Evolutionary conservation across 2,888 invertebrate species (phyloP), one percentile per base, ranked within the genome.

Genomic region (Pammene fasciana): DNA sequence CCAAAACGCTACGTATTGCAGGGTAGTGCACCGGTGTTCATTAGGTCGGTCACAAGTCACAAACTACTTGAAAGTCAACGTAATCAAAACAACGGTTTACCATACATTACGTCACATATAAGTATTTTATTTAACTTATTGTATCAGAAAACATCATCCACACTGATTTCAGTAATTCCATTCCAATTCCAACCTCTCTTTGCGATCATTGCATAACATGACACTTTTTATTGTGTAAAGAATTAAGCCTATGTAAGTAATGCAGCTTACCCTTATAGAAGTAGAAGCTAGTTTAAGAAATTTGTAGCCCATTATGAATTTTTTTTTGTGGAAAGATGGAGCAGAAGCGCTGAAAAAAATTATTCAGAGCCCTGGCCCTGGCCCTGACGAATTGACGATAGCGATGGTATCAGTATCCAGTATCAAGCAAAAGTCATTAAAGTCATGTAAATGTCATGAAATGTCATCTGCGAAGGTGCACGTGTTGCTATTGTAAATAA

Each of bases 41-140:
- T 75, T 13, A 26, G 41, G 75, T 73, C 82, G 81, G 86, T 91
- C 88, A 50, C 13, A 11, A 90, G 86, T 91, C 88, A 50, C 13
- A 11, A 90, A 86, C 88, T 88, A 85, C 78, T 77, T 89, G 87
- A 90, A 91, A 91, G 91, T 90, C 90, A 86, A 65, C 38, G 45
- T 38, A 52, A 68, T 48, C 57, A 68, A 52, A 50, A 50, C 54
- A 45, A 43, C 34, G n/a, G 7, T 52, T 38, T 38, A 52, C 50
- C 50, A 16, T 13, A 54, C 8, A 52, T 5, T 43, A 43, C 50
- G 45, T 45, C 18, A 55, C 14, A 14, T 10, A 7, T 16, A 6
- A 54, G 26, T 54, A 38, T 18, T 50, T 41, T 18, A n/a, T 18
- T 13, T 16, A 9, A 16, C 50, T 61, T 11, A 2, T 34, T 34